Conservation (phyloP, 2,113 vertebrate genomes). For the Cyanoliseus patagonus region DNA sequence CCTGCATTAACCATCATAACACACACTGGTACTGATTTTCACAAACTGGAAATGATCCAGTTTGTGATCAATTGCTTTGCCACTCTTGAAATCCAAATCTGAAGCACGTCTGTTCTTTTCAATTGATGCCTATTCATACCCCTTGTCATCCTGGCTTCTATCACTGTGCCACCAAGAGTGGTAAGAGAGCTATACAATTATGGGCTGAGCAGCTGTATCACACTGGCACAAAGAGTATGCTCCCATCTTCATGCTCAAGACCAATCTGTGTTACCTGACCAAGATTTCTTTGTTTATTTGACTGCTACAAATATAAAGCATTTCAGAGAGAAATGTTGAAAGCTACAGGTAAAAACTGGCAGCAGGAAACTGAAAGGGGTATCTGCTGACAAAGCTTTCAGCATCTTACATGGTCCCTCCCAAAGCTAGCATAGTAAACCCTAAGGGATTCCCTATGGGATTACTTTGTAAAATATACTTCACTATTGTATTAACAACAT, state of each 20-base stretch:
- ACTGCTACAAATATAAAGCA: background rate
- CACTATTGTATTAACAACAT: background rate
- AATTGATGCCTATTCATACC: background rate
- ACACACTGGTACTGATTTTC: background rate
- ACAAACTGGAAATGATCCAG: background rate
- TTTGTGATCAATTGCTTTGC: background rate
- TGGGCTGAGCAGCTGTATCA: background rate
- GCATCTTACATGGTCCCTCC: background rate
- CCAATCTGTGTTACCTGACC: background rate
- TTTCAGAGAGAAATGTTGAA: background rate
- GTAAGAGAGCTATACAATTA: background rate
- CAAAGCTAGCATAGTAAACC: background rate
- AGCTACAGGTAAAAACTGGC: background rate
- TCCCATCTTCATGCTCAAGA: background rate
- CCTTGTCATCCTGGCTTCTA: background rate
- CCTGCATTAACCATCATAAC: accelerated
- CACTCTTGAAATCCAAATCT: background rate
- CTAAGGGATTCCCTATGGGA: background rate
- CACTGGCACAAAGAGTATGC: background rate
- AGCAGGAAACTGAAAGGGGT: background rate
- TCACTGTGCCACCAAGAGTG: background rate
- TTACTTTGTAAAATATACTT: background rate
- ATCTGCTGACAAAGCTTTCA: background rate
- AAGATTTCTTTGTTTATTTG: background rate
- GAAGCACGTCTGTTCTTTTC: background rate